phyloP scores from a whole-genome alignment of 2,113 vertebrate species.

The Microcebus tavaratra region DNA sequence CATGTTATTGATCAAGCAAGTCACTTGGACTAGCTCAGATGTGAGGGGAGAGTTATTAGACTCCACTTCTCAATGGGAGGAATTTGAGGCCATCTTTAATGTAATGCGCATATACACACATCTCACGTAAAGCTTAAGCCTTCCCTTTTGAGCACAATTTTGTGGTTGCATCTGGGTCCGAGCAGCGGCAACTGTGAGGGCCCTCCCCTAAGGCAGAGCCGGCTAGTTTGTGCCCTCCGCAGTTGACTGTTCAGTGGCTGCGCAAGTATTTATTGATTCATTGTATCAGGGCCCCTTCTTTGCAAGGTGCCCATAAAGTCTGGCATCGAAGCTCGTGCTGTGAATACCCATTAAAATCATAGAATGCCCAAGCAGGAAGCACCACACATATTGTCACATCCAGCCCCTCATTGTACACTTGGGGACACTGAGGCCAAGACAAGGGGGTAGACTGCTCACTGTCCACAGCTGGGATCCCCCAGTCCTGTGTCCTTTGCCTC shows the following conservation, averaged over 20 bases:
- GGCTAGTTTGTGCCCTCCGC: fast-evolving
- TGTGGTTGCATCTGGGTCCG: background rate
- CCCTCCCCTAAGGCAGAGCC: background rate
- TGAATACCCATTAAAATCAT: background rate
- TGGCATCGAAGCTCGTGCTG: background rate
- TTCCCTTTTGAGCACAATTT: background rate
- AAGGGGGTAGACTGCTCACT: background rate
- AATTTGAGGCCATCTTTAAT: background rate
- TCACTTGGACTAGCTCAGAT: background rate
- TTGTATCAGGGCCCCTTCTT: background rate
- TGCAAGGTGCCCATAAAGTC: background rate
- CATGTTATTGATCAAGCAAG: too few relatives aligned
- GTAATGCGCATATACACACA: too few relatives aligned
- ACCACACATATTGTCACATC: background rate
- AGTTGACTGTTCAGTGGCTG: background rate
- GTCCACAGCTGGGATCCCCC: background rate
- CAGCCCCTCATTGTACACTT: too few relatives aligned
- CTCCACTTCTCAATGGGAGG: background rate
- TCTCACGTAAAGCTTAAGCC: background rate
- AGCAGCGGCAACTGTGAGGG: background rate
- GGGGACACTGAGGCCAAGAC: background rate
- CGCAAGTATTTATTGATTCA: too few relatives aligned
- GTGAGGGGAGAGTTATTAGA: background rate
- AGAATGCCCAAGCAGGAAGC: background rate
- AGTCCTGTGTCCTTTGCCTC: background rate